A percentile compares a stretch with the other conserved stretches of the same genome.
Conservation (phyloP, 2,888 invertebrate genomes). For the Nesidiocoris tenuis region DNA sequence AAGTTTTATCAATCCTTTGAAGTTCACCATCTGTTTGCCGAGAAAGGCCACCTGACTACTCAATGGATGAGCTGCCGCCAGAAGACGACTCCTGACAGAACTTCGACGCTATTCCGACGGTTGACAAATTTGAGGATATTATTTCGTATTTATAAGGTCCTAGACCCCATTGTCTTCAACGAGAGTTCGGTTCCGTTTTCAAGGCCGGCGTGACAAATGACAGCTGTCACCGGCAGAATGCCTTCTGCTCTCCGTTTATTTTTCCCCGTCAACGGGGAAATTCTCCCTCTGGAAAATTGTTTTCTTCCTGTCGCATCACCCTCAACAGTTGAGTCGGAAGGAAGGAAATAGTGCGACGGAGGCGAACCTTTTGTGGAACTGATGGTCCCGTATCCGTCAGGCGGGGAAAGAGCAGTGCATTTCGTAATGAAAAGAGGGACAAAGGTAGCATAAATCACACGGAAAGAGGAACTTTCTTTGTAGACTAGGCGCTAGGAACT, state of each 20-base stretch:
- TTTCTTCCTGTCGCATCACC: not conserved
- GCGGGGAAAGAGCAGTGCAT: not conserved
- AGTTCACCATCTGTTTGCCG: too few relatives aligned
- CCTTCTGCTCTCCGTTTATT: not conserved
- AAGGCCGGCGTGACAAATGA: not conserved
- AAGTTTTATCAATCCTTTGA: too few relatives aligned
- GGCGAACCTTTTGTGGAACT: not conserved
- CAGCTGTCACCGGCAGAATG: not conserved
- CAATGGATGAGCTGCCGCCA: too few relatives aligned
- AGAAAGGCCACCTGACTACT: too few relatives aligned
- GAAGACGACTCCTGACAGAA: too few relatives aligned
- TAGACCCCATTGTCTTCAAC: not conserved
- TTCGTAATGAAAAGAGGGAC: not conserved
- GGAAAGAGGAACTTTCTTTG: not conserved
- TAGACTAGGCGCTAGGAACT: too few relatives aligned
- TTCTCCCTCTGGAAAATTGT: not conserved
- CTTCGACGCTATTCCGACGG: not conserved
- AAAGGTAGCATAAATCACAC: not conserved
- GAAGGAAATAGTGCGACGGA: not conserved
- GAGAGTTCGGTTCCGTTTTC: not conserved
- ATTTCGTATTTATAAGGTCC: not conserved
- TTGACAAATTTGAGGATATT: not conserved
- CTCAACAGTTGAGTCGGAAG: not conserved
- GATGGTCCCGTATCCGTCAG: not conserved
- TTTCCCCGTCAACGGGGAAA: not conserved